Conservation (phyloP, 2,888 invertebrate genomes). For the Tipula vernalis region DNA sequence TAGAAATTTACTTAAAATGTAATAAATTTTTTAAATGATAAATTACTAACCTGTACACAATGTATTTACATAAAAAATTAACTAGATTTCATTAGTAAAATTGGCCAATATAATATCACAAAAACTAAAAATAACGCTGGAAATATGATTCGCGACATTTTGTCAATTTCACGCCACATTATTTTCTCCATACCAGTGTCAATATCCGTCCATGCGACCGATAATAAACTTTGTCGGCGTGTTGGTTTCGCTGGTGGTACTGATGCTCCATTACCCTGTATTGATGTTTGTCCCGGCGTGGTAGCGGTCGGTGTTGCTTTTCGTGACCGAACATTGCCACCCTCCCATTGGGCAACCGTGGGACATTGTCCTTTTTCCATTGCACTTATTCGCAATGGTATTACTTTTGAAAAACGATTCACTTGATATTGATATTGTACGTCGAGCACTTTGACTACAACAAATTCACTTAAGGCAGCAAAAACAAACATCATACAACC, state of each 20-base stretch:
- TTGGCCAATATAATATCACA: constrained; percentile 66
- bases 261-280: constrained; percentile 34
- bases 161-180: constrained; percentile 69
- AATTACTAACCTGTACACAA: background rate
- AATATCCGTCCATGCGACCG: constrained; percentile 51
- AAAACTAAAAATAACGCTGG: constrained; percentile 68
- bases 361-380: constrained; percentile 53
- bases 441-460: constrained; percentile 69
- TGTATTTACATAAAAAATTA: constrained; percentile 21
- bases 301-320: constrained; percentile 39
- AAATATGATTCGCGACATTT: constrained; percentile 60
- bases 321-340: constrained; percentile 46
- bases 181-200: constrained; percentile 58
- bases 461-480: constrained; percentile 70
- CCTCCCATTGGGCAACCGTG: constrained; percentile 54
- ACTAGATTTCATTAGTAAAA: constrained; percentile 53
- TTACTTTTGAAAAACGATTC: constrained; percentile 38
- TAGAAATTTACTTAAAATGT: background rate
- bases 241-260: constrained; percentile 25
- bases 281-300: constrained; percentile 36
- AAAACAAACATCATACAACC: constrained; percentile 81
- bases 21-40: background rate
- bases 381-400: constrained; percentile 43
- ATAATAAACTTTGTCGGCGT: constrained; percentile 33
- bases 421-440: constrained; percentile 56